These are phyloP conservation scores for Pomacea canaliculata DNA, from an alignment of 2,888 invertebrate species.

Conservation along the genomic window DNA sequence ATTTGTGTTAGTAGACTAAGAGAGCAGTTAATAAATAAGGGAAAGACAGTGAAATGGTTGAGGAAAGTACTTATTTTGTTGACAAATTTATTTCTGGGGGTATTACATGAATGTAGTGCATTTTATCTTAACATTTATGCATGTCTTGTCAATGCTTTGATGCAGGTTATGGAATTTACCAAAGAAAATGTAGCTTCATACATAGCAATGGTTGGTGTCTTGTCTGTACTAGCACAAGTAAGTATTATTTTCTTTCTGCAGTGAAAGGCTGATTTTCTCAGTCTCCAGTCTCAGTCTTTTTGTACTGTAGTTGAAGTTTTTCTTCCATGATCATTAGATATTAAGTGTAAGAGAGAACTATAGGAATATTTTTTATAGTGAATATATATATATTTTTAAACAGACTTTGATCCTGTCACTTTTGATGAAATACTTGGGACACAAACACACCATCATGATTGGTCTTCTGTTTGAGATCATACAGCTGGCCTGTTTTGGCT, in stretches of 20 bases:
- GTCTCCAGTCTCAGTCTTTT: too few relatives aligned
- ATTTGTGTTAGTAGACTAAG: too few relatives aligned
- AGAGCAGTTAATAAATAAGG: too few relatives aligned
- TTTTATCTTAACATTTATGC: neutral
- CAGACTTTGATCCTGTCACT: constrained; percentile 76
- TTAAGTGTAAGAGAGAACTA: too few relatives aligned
- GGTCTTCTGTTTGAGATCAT: constrained; percentile 96
- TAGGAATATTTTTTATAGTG: neutral
- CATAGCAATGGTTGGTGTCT: constrained; percentile 95
- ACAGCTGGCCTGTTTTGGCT: constrained; percentile 97
- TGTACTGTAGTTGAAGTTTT: too few relatives aligned
- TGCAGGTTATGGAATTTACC: constrained; percentile 90
- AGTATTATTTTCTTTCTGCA: constrained; percentile 5
- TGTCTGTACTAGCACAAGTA: constrained; percentile 95
- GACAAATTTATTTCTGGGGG: too few relatives aligned
- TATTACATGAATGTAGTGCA: neutral
- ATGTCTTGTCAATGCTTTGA: constrained; percentile 13
- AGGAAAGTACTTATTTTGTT: too few relatives aligned
- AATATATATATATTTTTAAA: constrained; percentile 30
- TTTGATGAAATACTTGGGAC: constrained; percentile 88
- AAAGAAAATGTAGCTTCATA: constrained; percentile 96
- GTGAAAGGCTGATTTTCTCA: too few relatives aligned
- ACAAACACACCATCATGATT: constrained; percentile 97
- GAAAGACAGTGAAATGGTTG: too few relatives aligned
- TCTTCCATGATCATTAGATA: too few relatives aligned